phyloP scores from a whole-genome alignment of 1,140 invertebrate genomes.

The Elysia chlorotica region DNA sequence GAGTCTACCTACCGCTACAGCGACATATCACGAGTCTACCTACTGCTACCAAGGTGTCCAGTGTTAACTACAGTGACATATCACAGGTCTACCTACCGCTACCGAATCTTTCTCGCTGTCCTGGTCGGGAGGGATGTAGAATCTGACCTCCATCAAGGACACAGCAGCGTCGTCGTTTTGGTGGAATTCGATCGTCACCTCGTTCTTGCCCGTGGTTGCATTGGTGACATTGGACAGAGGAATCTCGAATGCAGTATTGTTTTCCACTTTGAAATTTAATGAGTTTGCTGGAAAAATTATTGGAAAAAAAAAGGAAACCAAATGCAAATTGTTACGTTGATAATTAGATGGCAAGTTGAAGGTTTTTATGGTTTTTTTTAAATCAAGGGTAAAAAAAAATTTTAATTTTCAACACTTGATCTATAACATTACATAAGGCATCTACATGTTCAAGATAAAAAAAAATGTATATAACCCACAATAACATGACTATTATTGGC shows the following conservation, averaged over 20 bases:
- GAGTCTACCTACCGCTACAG: too few species aligned
- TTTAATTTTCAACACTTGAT: too few species aligned
- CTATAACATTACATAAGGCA: too few species aligned
- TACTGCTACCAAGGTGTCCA: too few species aligned
- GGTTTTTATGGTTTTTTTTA: background rate
- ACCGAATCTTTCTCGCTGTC: slow-evolving; percentile 73
- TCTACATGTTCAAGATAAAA: too few species aligned
- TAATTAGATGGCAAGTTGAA: too few species aligned
- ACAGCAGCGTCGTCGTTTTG: slow-evolving; percentile 98
- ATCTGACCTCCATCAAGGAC: slow-evolving; percentile 95
- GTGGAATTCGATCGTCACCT: slow-evolving; percentile 98
- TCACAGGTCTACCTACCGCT: slow-evolving; percentile 67
- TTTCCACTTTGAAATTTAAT: slow-evolving; percentile 90
- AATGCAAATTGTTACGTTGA: too few species aligned
- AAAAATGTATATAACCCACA: too few species aligned
- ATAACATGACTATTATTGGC: too few species aligned
- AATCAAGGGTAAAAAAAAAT: background rate
- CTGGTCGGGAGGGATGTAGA: slow-evolving; percentile 87
- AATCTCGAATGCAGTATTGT: slow-evolving; percentile 90
- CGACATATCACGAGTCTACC: too few species aligned
- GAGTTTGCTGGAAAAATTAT: slow-evolving; percentile 71
- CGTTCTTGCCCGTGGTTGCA: slow-evolving; percentile 96
- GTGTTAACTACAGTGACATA: too few species aligned
- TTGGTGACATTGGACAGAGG: slow-evolving; percentile 95
- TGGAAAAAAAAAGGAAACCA: too few species aligned